Base-by-base conservation (phyloP, 2,113 vertebrate species). In the Misgurnus mizolepis region DNA sequence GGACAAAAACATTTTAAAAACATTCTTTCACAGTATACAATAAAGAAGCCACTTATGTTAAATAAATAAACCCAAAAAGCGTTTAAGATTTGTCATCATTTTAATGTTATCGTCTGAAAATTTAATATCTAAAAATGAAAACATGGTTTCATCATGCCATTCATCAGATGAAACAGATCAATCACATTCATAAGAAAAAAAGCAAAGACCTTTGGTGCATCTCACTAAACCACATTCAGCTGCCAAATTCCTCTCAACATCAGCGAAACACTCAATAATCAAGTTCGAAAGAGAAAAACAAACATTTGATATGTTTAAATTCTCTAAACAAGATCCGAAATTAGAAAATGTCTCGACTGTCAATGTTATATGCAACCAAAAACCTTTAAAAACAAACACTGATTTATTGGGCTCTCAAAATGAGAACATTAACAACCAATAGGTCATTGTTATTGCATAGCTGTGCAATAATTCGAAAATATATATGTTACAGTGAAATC, bases 371-470 rank as follows among this genome's bases (percentile, higher is more conserved):
- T 17, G 43, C 40, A 45, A 27, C 34, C n/a, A 72, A 8, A 41
- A 71, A 39, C 50, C 50, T 6, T n/a, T n/a, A 58, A 40, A n/a
- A 56, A 55, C 5, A 71, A 62, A 47, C 72, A 73, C 53, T 72
- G 53, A 43, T 22, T 43, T 9, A 22, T 27, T 40, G 5, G 1
- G 34, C 39, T 73, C 70, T 22, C 70, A 3, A 60, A 22, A 6
- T 12, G 15, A 72, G 39, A 18, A 11, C 9, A 7, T 7, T 71
- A 7, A 55, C n/a, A 27, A 34, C 43, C 43, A 64, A 9, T 6
- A 64, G 4, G 8, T 74, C 17, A 53, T 53, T 53, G 49, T 53
- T 53, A 12, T 53, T 53, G 55, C 7, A 15, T 41, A 39, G 1
- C 6, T 73, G 70, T 41, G 53, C 70, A 75, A 49, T 47, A n/a